Percentiles rank a stretch among this genome's conserved stretches.
phyloP scores from a whole-genome alignment of 2,797 vertebrate species.

The Anabas testudineus region DNA sequence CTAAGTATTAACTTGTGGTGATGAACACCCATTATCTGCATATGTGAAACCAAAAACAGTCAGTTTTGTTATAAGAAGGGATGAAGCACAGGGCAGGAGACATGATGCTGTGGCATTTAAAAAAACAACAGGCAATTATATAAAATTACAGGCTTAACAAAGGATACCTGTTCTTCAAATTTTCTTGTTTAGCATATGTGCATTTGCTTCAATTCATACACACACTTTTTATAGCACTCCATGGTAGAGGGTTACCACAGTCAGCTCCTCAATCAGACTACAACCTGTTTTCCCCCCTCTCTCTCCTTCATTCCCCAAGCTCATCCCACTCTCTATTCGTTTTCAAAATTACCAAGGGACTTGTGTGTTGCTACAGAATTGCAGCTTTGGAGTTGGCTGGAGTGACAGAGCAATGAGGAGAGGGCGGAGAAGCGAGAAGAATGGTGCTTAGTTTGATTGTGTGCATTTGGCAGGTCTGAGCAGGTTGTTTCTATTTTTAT shows the following conservation, averaged over 20 bases:
- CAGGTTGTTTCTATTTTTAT: constrained; percentile 40
- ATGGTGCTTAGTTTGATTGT: constrained; percentile 43
- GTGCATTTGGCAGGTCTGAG: constrained; percentile 32
- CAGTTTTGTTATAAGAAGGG: constrained; percentile 29
- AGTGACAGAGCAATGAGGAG: constrained; percentile 48
- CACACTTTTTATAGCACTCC: constrained; percentile 35
- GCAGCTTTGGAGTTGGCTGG: constrained; percentile 41
- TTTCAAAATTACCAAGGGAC: constrained; percentile 53
- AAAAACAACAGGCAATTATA: constrained; percentile 45
- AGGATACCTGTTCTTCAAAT: constrained; percentile 45
- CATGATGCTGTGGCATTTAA: constrained; percentile 45
- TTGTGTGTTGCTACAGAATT: constrained; percentile 61
- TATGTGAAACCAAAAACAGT: constrained; percentile 24
- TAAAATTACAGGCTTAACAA: constrained; percentile 59
- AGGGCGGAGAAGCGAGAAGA: constrained; percentile 32
- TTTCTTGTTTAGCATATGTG: constrained; percentile 44
- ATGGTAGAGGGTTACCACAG: constrained; percentile 48
- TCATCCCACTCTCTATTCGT: constrained; percentile 52
- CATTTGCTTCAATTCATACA: constrained; percentile 28
- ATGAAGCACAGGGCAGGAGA: constrained; percentile 23
- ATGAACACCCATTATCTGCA: background rate
- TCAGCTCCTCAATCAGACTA: constrained; percentile 50
- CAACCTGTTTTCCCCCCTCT: constrained; percentile 28
- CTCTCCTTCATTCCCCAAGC: constrained; percentile 30
- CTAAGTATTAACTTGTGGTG: too few species aligned